These are phyloP conservation scores for Lordiphosa stackelbergi DNA, from an alignment of 1,140 invertebrate genomes.

Conservation along the genomic window DNA sequence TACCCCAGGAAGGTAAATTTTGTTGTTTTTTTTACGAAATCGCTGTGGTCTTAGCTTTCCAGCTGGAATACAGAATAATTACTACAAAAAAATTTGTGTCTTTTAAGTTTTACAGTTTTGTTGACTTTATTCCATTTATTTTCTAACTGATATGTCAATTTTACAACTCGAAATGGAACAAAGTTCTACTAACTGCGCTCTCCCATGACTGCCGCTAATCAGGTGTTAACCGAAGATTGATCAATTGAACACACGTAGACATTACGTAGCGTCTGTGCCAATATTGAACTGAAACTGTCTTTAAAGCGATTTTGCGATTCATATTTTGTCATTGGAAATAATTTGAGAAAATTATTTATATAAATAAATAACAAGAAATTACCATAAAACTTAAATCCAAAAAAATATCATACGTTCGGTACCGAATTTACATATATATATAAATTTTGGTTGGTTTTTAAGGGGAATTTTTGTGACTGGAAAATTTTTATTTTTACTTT, in stretches of 20 bases:
- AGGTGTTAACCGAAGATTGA: conserved; percentile 4
- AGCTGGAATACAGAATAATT: too few species aligned
- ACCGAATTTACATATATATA: conserved; percentile 14
- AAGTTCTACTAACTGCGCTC: neutral
- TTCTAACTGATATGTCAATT: too few species aligned
- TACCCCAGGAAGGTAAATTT: too few species aligned
- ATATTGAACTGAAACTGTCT: conserved; percentile 31
- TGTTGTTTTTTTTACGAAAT: too few species aligned
- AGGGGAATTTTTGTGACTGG: conserved; percentile 30
- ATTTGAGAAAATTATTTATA: conserved; percentile 40
- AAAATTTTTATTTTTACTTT: conserved; percentile 6
- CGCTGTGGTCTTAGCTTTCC: too few species aligned
- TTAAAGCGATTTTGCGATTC: conserved; percentile 22
- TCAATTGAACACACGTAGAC: conserved; percentile 10
- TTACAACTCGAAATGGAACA: too few species aligned
- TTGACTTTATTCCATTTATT: too few species aligned
- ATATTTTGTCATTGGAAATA: conserved; percentile 37
- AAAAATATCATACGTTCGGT: conserved; percentile 4
- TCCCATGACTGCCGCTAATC: conserved; percentile 8
- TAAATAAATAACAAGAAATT: conserved; percentile 41
- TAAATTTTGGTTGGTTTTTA: conserved; percentile 5
- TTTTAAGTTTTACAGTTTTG: too few species aligned
- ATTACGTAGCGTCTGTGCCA: conserved; percentile 8
- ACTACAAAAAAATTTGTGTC: too few species aligned
- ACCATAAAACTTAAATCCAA: conserved; percentile 28